These are phyloP conservation scores for Tolmerus cingulatus DNA, from an alignment of 2,888 invertebrate genomes.

Conservation along the genomic window DNA sequence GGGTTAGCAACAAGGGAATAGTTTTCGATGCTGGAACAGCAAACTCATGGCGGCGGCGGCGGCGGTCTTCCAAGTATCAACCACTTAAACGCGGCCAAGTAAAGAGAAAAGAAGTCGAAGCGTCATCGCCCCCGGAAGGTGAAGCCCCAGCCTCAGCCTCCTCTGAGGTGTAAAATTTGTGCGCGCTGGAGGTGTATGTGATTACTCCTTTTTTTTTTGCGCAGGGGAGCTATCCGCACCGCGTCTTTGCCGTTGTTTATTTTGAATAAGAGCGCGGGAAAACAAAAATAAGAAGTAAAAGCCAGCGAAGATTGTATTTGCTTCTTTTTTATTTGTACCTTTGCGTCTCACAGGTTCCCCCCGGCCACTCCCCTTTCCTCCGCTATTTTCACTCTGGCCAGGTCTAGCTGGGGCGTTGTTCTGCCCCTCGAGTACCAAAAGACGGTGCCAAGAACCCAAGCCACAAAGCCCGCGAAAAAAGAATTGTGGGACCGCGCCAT, in stretches of 20 bases:
- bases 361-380: neutral
- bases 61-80: neutral
- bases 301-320: neutral
- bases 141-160: slow-evolving; percentile 2
- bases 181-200: slow-evolving; percentile 19
- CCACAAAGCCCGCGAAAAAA: neutral
- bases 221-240: neutral
- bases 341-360: neutral
- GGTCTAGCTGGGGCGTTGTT: slow-evolving; percentile 6
- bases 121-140: slow-evolving; percentile 36
- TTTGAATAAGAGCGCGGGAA: slow-evolving; percentile 11
- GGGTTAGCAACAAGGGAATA: slow-evolving; percentile 32
- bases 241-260: slow-evolving; percentile 5
- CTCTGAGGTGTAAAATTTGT: slow-evolving; percentile 39
- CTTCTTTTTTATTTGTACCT: neutral
- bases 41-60: neutral
- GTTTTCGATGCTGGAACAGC: neutral
- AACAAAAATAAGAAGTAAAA: neutral
- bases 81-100: neutral
- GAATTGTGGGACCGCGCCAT: slow-evolving; percentile 22
- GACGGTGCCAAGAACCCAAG: neutral
- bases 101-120: neutral
- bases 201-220: slow-evolving; percentile 10
- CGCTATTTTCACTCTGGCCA: neutral
- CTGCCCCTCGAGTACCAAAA: neutral